Conservation (phyloP, 2,888 invertebrate genomes). For the Parthenolecanium corni region DNA sequence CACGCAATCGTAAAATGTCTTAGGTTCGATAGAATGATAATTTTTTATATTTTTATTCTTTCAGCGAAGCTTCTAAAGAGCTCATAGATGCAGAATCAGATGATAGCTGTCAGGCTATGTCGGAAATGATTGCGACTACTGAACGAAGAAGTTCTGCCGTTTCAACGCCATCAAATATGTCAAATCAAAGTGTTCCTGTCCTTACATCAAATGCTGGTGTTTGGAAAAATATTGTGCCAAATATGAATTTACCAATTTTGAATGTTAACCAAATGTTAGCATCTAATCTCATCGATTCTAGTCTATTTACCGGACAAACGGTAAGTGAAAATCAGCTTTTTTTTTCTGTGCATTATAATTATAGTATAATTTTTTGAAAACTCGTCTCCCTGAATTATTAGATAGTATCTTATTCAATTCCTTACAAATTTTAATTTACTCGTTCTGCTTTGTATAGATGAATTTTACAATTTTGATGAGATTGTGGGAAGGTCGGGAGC, state of each 20-base stretch:
- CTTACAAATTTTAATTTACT: background rate
- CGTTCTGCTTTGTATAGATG: too few species aligned
- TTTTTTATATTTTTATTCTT: too few species aligned
- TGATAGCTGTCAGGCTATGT: slow-evolving; percentile 15
- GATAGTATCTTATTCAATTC: too few species aligned
- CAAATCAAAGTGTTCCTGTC: slow-evolving; percentile 16
- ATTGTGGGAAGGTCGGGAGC: too few species aligned
- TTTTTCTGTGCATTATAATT: too few species aligned
- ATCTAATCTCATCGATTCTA: slow-evolving; percentile 18
- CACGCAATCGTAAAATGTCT: too few species aligned
- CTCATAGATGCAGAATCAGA: slow-evolving; percentile 3
- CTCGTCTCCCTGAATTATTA: too few species aligned
- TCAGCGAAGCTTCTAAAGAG: background rate
- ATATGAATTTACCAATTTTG: slow-evolving; percentile 17
- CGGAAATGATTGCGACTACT: slow-evolving; percentile 4
- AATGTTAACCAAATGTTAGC: slow-evolving; percentile 18
- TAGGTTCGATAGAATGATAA: too few species aligned
- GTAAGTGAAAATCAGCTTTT: background rate
- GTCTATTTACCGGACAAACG: slow-evolving; percentile 22
- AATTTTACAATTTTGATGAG: too few species aligned
- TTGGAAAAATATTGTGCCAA: slow-evolving; percentile 22
- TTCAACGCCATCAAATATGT: background rate
- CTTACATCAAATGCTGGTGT: slow-evolving; percentile 6
- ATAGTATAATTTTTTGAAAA: too few species aligned
- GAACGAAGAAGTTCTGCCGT: background rate